Base-by-base conservation (phyloP, 30 jellyfish, hydroid and myxozoan species). In the Aurelia coerulea region DNA sequence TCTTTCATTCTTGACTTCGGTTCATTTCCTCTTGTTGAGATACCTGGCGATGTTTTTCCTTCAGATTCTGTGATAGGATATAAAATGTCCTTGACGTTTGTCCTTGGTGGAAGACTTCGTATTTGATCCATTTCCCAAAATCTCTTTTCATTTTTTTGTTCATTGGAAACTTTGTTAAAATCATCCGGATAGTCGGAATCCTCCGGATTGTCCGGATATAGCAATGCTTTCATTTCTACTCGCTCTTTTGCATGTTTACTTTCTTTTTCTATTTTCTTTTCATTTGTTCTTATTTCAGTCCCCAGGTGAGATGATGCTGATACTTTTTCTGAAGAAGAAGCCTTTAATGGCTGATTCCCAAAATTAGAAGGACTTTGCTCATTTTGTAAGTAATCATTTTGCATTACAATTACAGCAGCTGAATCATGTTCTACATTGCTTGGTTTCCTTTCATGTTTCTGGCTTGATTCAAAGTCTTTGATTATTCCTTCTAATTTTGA, bases 21-120 rank as follows among this genome's bases (percentile, higher is more conserved):
- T 63, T 89, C 97, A n/a, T 63, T 2, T 49, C 86, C 91, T 39
- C 87, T 87, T 23, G 86, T 73, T 17, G 95, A 74, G 35, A 12
- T 18, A 19, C 34, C 31, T 2, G 35, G 65, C 19, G 31, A 50
- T 7, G 19, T 41, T 5, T 23, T 68, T 5, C n/a, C 88, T 15
- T 67, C 81, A 1, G 63, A 19, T 34, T 37, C 13, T 23, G 41
- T 34, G 29, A 54, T 73, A 2, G 93, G 96, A 73, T 87, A 93
- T 51, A 93, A 52, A 31, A 93, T 23, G 15, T 49, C 73, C 77
- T 93, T 85, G 69, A 96, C 29, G 50, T 62, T 91, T 10, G 91
- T 77, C 14, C 81, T 93, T 82, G 80, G 91, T 23, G 59, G 54
- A 14, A 42, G 17, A 2, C 62, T 59, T 31, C 18, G 78, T 4